These are phyloP conservation scores for Tigriopus japonicus DNA, from an alignment of 1,140 invertebrate species.

Conservation along the genomic window DNA sequence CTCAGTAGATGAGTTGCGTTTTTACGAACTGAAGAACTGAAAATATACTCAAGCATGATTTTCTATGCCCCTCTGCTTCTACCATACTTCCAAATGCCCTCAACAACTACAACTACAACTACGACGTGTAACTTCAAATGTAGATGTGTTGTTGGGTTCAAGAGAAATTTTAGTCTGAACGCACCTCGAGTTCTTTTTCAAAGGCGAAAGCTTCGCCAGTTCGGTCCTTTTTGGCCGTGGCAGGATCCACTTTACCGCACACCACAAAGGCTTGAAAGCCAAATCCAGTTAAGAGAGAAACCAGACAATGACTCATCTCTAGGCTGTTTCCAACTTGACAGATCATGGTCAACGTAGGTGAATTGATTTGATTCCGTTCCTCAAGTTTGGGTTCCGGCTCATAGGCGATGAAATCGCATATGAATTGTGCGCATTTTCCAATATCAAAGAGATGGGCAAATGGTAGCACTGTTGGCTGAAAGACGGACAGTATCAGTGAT, in stretches of 20 bases:
- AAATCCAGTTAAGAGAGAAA: not conserved
- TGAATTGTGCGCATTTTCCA: constrained; percentile 1
- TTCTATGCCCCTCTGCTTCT: too few species aligned
- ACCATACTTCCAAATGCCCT: too few species aligned
- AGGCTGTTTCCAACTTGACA: constrained; percentile 1
- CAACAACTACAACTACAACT: too few species aligned
- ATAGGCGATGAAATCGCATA: constrained; percentile 1
- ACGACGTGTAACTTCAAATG: too few species aligned
- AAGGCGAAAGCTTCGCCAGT: too few species aligned
- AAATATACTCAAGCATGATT: too few species aligned
- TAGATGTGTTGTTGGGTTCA: too few species aligned
- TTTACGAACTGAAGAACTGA: too few species aligned
- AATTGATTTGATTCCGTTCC: not conserved
- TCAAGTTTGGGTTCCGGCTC: not conserved
- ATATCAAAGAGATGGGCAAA: constrained; percentile 6
- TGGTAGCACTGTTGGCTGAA: constrained; percentile 6
- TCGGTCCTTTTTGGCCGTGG: not conserved
- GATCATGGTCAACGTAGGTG: not conserved
- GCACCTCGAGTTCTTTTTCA: too few species aligned
- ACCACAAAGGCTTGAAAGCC: constrained; percentile 7
- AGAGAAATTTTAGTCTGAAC: too few species aligned
- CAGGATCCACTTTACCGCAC: not conserved
- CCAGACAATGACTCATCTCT: not conserved
- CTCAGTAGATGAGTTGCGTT: too few species aligned
- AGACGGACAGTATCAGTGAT: not conserved